Conservation (phyloP, 2,113 vertebrate species). For the Heteronetta atricapilla region DNA sequence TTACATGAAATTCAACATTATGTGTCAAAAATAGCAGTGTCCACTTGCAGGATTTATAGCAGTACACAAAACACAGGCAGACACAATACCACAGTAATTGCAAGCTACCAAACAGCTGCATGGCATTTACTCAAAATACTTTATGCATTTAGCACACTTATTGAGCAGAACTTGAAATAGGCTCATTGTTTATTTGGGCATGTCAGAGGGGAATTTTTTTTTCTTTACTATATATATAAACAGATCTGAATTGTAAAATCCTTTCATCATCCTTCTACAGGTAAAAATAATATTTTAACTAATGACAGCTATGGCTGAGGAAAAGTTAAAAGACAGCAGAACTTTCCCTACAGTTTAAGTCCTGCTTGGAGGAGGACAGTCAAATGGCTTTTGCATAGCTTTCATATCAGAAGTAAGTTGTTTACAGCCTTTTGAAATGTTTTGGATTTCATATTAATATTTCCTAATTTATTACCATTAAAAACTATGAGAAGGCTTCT, state of each 20-base stretch:
- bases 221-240: conserved; percentile 1
- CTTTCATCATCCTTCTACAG: not conserved
- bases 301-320: not conserved
- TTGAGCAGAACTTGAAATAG: conserved; percentile 49
- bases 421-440: not conserved
- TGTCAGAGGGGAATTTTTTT: conserved; percentile 1
- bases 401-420: not conserved
- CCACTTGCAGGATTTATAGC: conserved; percentile 49
- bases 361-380: not conserved
- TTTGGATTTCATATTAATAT: not conserved
- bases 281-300: conserved; percentile 28
- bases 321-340: conserved; percentile 24
- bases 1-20: conserved; percentile 15
- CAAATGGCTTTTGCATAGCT: not conserved
- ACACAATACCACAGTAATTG: conserved; percentile 25
- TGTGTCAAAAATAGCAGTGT: conserved; percentile 58
- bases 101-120: conserved; percentile 66
- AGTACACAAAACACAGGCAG: conserved; percentile 37
- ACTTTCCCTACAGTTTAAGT: not conserved
- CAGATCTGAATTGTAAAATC: not conserved
- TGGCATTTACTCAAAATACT: conserved; percentile 67
- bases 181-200: conserved; percentile 48
- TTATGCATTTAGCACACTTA: conserved; percentile 64
- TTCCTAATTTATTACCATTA: not conserved
- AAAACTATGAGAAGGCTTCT: not conserved